Conservation (phyloP, 2,113 vertebrate genomes). For the Abramis brama region DNA sequence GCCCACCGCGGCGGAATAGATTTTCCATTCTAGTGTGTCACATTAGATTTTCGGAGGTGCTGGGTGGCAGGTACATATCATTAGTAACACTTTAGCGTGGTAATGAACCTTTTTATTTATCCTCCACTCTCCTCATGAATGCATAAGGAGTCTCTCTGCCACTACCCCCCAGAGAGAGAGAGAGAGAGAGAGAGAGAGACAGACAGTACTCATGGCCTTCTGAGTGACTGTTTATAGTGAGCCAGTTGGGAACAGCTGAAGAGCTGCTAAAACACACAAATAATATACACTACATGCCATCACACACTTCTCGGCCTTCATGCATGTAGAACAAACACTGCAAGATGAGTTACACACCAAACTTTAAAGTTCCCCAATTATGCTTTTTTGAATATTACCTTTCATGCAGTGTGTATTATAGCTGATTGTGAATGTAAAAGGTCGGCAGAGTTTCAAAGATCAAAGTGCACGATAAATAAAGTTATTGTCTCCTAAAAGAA, state of each 20-base stretch:
- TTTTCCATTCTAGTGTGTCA: slow-evolving; percentile 93
- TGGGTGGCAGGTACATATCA: slow-evolving; percentile 97
- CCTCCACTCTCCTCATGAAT: slow-evolving; percentile 94
- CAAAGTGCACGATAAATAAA: too few relatives aligned
- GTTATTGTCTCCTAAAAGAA: too few relatives aligned
- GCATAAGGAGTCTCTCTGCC: slow-evolving; percentile 86
- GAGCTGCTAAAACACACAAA: not conserved
- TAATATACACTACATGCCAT: not conserved
- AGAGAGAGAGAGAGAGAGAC: slow-evolving; percentile 51
- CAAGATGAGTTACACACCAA: not conserved
- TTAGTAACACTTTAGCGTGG: slow-evolving; percentile 97
- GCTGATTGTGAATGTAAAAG: too few relatives aligned
- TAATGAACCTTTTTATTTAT: slow-evolving; percentile 99
- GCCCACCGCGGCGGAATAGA: slow-evolving; percentile 79
- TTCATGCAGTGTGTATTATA: too few relatives aligned
- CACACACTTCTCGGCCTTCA: not conserved
- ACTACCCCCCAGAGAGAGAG: slow-evolving; percentile 58
- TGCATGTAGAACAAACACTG: not conserved
- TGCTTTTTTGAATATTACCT: too few relatives aligned
- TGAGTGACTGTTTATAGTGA: not conserved
- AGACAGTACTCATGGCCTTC: slow-evolving; percentile 56
- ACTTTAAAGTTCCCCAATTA: too few relatives aligned
- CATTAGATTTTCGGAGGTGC: slow-evolving; percentile 99
- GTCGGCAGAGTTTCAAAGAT: too few relatives aligned
- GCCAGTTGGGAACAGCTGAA: not conserved